Evolutionary conservation across 2,113 vertebrate species (phyloP).

Genomic region (Meles meles): DNA sequence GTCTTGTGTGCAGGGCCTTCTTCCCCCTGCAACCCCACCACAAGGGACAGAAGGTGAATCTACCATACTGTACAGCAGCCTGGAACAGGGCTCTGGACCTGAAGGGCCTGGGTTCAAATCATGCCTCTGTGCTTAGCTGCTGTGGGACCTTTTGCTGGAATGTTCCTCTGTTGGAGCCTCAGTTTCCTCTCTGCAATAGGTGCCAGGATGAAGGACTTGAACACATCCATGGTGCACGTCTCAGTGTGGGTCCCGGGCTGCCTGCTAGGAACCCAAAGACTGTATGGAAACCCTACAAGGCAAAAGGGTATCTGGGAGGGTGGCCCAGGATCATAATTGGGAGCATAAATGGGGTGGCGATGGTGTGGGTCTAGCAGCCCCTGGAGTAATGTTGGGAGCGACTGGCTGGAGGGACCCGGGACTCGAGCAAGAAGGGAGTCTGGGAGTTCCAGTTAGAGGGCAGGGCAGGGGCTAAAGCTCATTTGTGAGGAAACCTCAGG

Average conservation of each 20-base stretch:
- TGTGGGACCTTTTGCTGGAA: no score
- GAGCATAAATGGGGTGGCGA: not conserved
- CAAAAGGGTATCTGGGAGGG: not conserved
- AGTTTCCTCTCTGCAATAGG: not conserved
- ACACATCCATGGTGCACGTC: fast-evolving
- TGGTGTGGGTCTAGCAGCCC: not conserved
- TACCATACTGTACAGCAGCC: not conserved
- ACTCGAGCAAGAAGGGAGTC: not conserved
- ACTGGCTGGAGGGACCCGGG: not conserved
- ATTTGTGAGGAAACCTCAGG: not conserved
- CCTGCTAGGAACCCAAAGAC: no score
- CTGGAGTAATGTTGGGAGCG: not conserved
- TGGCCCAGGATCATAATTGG: fast-evolving
- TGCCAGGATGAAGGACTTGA: no score
- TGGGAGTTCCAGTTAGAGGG: fast-evolving
- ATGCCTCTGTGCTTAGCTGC: not conserved
- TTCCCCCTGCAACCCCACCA: no score
- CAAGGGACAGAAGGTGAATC: not conserved
- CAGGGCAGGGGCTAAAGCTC: no score
- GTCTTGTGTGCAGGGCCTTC: not conserved
- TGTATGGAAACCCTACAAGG: not conserved
- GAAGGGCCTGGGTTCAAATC: not conserved
- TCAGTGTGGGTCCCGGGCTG: not conserved
- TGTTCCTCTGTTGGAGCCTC: not conserved
- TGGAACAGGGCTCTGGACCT: not conserved